Conservation (phyloP, 2,797 vertebrate species). For the Helostoma temminkii region DNA sequence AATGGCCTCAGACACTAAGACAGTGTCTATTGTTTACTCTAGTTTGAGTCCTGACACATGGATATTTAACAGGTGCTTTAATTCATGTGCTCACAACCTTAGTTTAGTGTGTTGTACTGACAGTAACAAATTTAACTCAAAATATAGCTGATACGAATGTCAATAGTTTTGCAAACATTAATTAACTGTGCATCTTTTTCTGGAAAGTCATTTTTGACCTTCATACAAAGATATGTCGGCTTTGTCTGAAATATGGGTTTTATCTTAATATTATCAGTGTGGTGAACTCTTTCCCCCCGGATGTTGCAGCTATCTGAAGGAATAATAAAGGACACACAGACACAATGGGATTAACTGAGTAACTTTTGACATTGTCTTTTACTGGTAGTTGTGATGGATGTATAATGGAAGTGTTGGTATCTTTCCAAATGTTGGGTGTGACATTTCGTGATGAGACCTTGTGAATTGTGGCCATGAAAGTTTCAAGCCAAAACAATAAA, state of each 20-base stretch:
- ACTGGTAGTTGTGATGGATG: background rate
- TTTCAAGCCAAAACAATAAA: slow-evolving; percentile 47
- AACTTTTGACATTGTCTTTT: slow-evolving; percentile 20
- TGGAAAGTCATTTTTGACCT: slow-evolving; percentile 32
- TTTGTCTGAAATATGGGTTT: slow-evolving; percentile 33
- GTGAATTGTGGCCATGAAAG: slow-evolving; percentile 30
- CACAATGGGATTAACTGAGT: background rate
- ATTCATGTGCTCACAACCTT: too few species aligned
- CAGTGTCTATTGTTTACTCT: too few species aligned
- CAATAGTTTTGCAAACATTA: too few species aligned
- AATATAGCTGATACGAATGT: too few species aligned
- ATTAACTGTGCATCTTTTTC: slow-evolving; percentile 13
- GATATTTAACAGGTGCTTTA: too few species aligned
- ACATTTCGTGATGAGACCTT: slow-evolving; percentile 14
- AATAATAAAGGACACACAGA: slow-evolving; percentile 56
- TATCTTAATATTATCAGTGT: slow-evolving; percentile 50
- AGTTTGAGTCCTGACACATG: too few species aligned
- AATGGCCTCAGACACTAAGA: too few species aligned
- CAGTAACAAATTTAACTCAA: too few species aligned
- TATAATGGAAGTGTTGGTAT: background rate
- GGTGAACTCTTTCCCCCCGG: slow-evolving; percentile 24
- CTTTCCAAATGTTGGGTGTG: slow-evolving; percentile 41
- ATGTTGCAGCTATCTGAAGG: slow-evolving; percentile 44
- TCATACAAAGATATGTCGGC: slow-evolving; percentile 17
- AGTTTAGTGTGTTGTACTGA: too few species aligned